A percentile compares a stretch with the other conserved stretches of the same genome.
Conservation (phyloP, 2,113 vertebrate genomes). For the Cololabis saira region DNA sequence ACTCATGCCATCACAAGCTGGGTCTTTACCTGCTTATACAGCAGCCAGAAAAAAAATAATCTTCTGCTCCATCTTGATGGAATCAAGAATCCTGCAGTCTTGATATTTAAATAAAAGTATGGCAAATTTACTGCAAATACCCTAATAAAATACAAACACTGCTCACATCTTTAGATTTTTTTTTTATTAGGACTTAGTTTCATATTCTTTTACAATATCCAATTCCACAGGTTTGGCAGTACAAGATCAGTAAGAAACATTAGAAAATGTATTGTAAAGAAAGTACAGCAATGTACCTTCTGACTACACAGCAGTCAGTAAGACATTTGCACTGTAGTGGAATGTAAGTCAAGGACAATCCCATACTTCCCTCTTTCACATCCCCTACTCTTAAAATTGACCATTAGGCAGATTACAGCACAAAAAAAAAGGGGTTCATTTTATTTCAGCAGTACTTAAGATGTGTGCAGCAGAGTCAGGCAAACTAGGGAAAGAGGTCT, state of each 20-base stretch:
- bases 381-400: slow-evolving; percentile 9
- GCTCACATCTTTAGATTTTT: slow-evolving; percentile 16
- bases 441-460: slow-evolving; percentile 21
- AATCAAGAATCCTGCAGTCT: too few species aligned
- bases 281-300: slow-evolving; percentile 17
- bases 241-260: slow-evolving; percentile 34
- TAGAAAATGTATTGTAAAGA: slow-evolving; percentile 33
- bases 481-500: slow-evolving; percentile 32
- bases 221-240: not conserved
- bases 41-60: too few species aligned
- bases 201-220: slow-evolving; percentile 1
- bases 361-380: slow-evolving; percentile 1
- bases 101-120: too few species aligned
- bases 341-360: slow-evolving; percentile 35
- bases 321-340: slow-evolving; percentile 32
- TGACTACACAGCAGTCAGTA: slow-evolving; percentile 74
- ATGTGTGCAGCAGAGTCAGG: slow-evolving; percentile 13
- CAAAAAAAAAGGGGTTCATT: not conserved
- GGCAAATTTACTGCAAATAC: too few species aligned
- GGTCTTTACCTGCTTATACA: too few species aligned
- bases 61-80: too few species aligned
- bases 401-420: not conserved
- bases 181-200: slow-evolving; percentile 53
- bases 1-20: too few species aligned
- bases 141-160: too few species aligned